Percentiles rank a stretch among this genome's conserved stretches.
Conservation (phyloP, 1,140 invertebrate species). For the Frieseomelitta varia region DNA sequence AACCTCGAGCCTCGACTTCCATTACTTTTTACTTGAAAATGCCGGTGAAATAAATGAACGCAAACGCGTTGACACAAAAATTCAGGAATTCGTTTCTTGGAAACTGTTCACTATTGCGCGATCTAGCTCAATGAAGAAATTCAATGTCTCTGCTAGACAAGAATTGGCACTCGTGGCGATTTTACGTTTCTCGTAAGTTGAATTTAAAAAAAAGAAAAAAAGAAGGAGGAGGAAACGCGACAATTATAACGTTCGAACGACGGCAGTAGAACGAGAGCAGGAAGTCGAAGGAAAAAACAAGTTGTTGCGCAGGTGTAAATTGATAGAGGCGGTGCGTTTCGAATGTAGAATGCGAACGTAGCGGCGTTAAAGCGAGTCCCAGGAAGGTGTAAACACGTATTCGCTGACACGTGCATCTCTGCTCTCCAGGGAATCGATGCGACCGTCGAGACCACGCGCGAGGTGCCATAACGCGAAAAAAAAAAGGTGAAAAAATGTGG, state of each 20-base stretch:
- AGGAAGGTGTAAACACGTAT: conserved; percentile 51
- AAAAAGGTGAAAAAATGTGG: too few species aligned
- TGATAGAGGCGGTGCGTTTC: background rate
- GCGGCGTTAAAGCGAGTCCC: conserved; percentile 8
- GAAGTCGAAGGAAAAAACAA: background rate
- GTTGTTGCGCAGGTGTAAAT: conserved; percentile 12
- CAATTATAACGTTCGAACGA: background rate
- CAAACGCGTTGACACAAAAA: background rate
- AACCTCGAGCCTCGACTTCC: background rate
- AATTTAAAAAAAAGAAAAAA: background rate
- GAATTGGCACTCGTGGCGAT: too few species aligned
- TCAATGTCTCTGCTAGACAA: too few species aligned
- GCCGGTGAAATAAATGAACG: background rate
- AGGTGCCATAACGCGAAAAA: background rate
- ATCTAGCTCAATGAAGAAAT: background rate
- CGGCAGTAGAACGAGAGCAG: background rate
- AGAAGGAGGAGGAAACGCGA: background rate
- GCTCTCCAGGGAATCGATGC: conserved; percentile 34
- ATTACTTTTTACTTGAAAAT: background rate
- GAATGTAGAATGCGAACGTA: background rate
- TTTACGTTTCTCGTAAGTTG: background rate
- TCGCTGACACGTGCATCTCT: conserved; percentile 42
- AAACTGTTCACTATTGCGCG: background rate
- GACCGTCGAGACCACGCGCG: background rate
- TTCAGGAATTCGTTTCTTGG: background rate